Base-by-base conservation (phyloP, 2,888 invertebrate genomes). In the Drosophila atripex region DNA sequence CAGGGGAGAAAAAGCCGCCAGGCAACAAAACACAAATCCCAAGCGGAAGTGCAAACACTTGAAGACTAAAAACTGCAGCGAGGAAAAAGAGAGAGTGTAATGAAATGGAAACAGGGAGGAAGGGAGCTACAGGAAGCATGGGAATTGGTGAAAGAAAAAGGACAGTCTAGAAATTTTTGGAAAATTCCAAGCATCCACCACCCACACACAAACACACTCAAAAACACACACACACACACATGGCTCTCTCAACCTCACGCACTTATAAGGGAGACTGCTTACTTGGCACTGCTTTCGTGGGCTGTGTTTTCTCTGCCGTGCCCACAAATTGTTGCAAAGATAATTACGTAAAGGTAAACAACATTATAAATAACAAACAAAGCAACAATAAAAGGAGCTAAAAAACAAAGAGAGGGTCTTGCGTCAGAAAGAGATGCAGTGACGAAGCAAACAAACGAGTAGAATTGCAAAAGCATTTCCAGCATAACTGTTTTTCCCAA, bases 311-410 rank as follows among this genome's bases (percentile, higher is more conserved):
- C 14, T n/a, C 18, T 46, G 16, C 12, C 4, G 11, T 5, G 66
- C 47, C 51, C 69, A 66, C 75, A 65, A 71, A 84, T 74, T 79
- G 84, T 83, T 83, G 69, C 78, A 80, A 76, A 83, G 76, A 83
- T 86, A 84, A 88, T 88, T 85, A 88, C 85, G 80, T 85, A 85
- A 85, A 88, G 80, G 88, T 88, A 88, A 85, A 88, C 88, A 85
- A 86, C 77, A 79, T 74, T 71, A 79, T 76, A 87, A 79, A 77
- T 75, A 86, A 70, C 79, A 83, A 83, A 65, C 78, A 55, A 49
- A 23, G 47, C 25, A 47, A 52, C 9, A 11, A 32, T 51, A 54
- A 43, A 50, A 45, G n/a, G 18, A 47, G 46, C 23, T 57, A 35
- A 50, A 45, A 41, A 38, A 45, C 18, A 18, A 23, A 23, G 21